Evolutionary conservation across 1,140 invertebrate genomes (phyloP).

Genomic region (Babylonia areolata): DNA sequence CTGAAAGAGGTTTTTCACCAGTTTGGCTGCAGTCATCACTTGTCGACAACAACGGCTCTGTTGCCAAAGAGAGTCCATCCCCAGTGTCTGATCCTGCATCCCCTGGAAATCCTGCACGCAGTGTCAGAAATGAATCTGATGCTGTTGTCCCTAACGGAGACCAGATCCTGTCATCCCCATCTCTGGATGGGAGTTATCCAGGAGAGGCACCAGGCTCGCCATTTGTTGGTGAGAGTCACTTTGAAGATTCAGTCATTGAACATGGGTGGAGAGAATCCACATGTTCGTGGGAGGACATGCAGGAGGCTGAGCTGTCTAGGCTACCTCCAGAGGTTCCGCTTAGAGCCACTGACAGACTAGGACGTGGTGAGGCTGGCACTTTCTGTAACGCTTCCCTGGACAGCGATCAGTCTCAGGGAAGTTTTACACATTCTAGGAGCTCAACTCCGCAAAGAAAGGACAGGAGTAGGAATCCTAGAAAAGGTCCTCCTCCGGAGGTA

Average conservation of each 20-base stretch:
- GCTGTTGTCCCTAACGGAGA: background rate
- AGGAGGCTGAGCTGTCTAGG: background rate
- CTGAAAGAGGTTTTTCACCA: no score
- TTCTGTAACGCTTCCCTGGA: no score
- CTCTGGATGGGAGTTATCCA: background rate
- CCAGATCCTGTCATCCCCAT: background rate
- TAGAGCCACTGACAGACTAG: no score
- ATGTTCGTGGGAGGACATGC: background rate
- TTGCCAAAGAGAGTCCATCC: no score
- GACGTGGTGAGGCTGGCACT: no score
- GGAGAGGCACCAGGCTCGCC: background rate
- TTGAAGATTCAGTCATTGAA: background rate
- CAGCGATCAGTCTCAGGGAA: no score
- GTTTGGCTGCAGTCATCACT: no score
- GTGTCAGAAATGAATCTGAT: background rate
- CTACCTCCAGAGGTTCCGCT: background rate
- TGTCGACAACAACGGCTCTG: no score
- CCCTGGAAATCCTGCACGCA: no score
- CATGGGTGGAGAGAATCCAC: background rate
- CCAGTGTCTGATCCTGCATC: no score
- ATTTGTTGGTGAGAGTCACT: background rate
- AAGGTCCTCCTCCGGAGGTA: background rate
- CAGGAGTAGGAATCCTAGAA: background rate
- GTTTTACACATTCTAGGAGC: background rate
- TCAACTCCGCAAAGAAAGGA: background rate